Evolutionary conservation across 2,113 vertebrate genomes (phyloP), one percentile per base, ranked within the genome.

Genomic region (Turnix velox): DNA sequence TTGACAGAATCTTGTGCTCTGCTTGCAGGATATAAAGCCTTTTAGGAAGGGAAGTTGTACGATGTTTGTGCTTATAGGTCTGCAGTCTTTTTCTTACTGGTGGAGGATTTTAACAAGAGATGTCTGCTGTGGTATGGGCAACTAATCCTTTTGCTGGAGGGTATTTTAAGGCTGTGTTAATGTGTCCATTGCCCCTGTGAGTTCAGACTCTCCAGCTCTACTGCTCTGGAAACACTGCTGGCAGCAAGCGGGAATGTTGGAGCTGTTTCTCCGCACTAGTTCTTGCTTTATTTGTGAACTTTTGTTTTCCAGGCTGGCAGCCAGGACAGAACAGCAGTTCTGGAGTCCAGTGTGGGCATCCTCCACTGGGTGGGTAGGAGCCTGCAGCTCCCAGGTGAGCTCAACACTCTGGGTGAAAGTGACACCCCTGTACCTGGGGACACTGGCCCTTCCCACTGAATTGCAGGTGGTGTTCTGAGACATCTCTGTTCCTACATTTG

Each of bases 361-460:
- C 23, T 5, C 4, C 30, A 7, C 18, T 0, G 0, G 15, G 18
- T 4, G 18, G 49, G 49, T 31, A 71, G 49, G n/a, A 74, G 30
- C 54, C 18, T 16, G 33, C 35, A 17, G 42, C 39, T 85, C n/a
- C 24, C 4, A 1, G 14, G 22, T 20, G 28, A n/a, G n/a, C n/a
- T n/a, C n/a, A n/a, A n/a, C n/a, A n/a, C n/a, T n/a, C n/a, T n/a
- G n/a, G n/a, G n/a, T 39, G 39, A 84, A 40, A 25, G 58, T 7
- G 9, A 11, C 20, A 8, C 3, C 0, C 0, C 30, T 9, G 0
- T 18, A 45, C 25, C 0, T 31, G 63, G 35, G 62, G 33, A 24
- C n/a, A 49, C 24, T 55, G 18, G 30, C 4, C 23, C 27, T 63
- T 63, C 24, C 54, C 77, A 1, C 0, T 25, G 19, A 82, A n/a